Base-by-base conservation (phyloP, 2,113 vertebrate species). In the Panthera tigris region DNA sequence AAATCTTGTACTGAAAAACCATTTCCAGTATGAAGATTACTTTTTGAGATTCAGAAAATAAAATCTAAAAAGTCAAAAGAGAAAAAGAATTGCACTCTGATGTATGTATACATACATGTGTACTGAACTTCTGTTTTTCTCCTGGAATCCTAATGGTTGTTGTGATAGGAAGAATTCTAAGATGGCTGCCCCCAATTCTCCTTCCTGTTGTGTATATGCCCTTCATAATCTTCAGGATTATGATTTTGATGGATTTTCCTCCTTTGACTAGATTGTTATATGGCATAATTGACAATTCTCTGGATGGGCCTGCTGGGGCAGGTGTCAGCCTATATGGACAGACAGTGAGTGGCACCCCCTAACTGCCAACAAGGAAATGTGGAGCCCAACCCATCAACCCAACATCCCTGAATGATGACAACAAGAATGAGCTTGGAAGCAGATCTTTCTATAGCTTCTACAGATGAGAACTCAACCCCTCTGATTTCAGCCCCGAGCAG, bases 31-130 rank as follows among this genome's bases (percentile, higher is more conserved):
- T 27, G 81, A 61, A 95, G 78, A 89, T 96, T 93, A 69, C 52
- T 82, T 96, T 88, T 89, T 91, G 91, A 97, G 76, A 96, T 93
- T 84, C 84, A 94, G 85, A 91, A 86, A 86, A 80, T 68, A 21
- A 94, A 96, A 92, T 80, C 14, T 52, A 71, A 97, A 81, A 93
- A 6, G 0, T 78, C 63, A 55, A 91, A 96, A 79, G 36, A 82
- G 31, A 71, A 69, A 89, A 81, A 29, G 11, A 81, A 76, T 79
- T n/a, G 13, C 4, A 50, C 6, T 3, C 48, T 74, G 25, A 25
- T 55, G 13, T 16, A 63, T 18, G 12, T 39, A 6, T 78, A n/a
- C 39, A 13, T 73, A 29, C 25, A 14, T 29, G 9, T 73, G 15
- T 52, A 19, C 31, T 45, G 48, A 91, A 50, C 55, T 69, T 90